Evolutionary conservation across 2,888 invertebrate species (phyloP).

Genomic region (Plusia festucae): DNA sequence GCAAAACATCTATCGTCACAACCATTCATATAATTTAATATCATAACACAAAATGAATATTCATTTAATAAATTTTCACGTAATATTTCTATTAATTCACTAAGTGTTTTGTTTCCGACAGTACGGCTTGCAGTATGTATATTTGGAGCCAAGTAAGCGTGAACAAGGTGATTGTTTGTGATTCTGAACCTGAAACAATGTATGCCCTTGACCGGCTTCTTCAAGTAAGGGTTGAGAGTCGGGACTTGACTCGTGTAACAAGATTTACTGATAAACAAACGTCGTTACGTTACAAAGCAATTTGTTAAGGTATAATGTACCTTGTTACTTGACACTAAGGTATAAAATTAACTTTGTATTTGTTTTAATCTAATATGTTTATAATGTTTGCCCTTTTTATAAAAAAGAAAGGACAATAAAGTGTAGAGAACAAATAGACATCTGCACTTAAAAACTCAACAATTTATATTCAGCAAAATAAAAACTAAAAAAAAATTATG

Average conservation of each 20-base stretch:
- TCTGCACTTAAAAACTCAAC: too few species aligned
- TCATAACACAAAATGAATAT: background rate
- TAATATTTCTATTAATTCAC: too few species aligned
- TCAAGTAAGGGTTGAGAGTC: constrained; percentile 27
- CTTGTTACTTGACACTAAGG: background rate
- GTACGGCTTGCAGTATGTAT: constrained; percentile 40
- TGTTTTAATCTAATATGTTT: background rate
- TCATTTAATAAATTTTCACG: background rate
- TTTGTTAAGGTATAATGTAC: background rate
- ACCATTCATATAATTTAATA: background rate
- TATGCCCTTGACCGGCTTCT: constrained; percentile 48
- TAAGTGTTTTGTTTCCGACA: constrained; percentile 33
- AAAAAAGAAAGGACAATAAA: background rate
- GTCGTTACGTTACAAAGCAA: background rate
- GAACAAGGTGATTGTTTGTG: constrained; percentile 47
- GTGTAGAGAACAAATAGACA: constrained; percentile 13
- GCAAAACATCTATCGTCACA: background rate
- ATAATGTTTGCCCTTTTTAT: background rate
- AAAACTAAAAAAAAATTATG: constrained; percentile 33
- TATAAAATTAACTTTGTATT: background rate
- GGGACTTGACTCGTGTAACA: constrained; percentile 9
- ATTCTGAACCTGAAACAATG: constrained; percentile 52
- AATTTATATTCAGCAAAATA: constrained; percentile 15
- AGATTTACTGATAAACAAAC: constrained; percentile 1
- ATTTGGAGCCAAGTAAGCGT: constrained; percentile 48